phyloP scores from a whole-genome alignment of 2,888 invertebrate genomes.

The Lasioglossum villosulum region DNA sequence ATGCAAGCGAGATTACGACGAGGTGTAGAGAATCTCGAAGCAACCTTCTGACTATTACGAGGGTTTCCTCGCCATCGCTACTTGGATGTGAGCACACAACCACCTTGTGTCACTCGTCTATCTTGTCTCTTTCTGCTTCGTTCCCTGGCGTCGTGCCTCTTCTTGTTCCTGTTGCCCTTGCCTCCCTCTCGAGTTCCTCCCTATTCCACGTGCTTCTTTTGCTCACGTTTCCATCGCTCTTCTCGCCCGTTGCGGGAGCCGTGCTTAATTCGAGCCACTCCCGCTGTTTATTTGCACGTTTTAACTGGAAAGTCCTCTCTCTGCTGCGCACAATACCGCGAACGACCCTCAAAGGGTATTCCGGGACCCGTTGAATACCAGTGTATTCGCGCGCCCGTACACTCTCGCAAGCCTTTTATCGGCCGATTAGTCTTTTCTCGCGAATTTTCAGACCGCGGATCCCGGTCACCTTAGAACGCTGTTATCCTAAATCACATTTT shows the following conservation, averaged over 20 bases:
- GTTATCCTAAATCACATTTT: too few relatives aligned
- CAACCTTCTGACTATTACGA: background rate
- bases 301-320: slow-evolving; percentile 65
- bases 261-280: slow-evolving; percentile 70
- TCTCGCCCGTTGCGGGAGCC: slow-evolving; percentile 51
- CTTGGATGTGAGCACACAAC: slow-evolving; percentile 46
- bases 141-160: slow-evolving; percentile 31
- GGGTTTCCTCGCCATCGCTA: slow-evolving; percentile 33
- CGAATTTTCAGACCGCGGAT: background rate
- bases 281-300: slow-evolving; percentile 68
- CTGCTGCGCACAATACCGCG: slow-evolving; percentile 64
- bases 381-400: slow-evolving; percentile 5
- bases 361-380: slow-evolving; percentile 43
- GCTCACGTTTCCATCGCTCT: slow-evolving; percentile 48
- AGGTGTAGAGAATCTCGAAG: background rate
- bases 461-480: too few relatives aligned
- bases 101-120: slow-evolving; percentile 65
- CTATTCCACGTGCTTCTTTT: slow-evolving; percentile 43
- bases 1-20: background rate
- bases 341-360: slow-evolving; percentile 66
- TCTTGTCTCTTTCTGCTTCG: slow-evolving; percentile 36
- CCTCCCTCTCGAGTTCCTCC: slow-evolving; percentile 25
- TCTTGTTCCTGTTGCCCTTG: slow-evolving; percentile 41
- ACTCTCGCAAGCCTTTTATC: slow-evolving; percentile 33
- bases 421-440: slow-evolving; percentile 9